Base-by-base conservation (phyloP, 2,113 vertebrate species). In the Cynoglossus semilaevis region DNA sequence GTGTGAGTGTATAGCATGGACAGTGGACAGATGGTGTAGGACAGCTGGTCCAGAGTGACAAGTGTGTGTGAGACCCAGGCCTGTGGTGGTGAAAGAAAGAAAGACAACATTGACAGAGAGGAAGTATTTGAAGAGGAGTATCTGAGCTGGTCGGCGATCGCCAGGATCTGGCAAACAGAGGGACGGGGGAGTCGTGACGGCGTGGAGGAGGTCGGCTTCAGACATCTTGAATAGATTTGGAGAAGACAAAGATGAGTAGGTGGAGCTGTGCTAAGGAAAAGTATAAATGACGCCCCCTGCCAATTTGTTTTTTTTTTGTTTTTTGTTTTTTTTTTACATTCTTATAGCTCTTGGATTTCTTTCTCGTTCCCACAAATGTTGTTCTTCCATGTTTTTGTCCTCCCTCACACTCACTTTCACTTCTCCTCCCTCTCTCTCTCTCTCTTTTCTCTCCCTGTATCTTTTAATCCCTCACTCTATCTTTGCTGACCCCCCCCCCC, bases 21-120 rank as follows among this genome's bases (percentile, higher is more conserved):
- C 80, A 80, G 70, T 80, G 84, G 83, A 89, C 87, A 89, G 87
- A 89, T 89, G 87, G 85, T 72, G 81, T 71, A 60, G 76, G 87
- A 85, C 87, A 89, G 87, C 87, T 89, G 87, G 81, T 83, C 80
- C 78, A 57, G 80, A 85, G 85, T 84, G 85, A 87, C 85, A 82
- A 85, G 85, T 84, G 85, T 85, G 83, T 85, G 87, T 86, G 87
- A n/a, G n/a, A 89, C 85, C 84, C 73, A 63, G 80, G 85, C 74
- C 71, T 84, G 57, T 55, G 64, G 84, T 74, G 85, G 65, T 84
- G 87, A 89, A 87, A 86, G 84, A 87, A 84, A 86, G 85, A 87
- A 87, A 88, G 84, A 87, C 83, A 89, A 89, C 87, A 82, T 86
- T 89, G 87, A 88, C 76, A 58, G 75, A 88, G 78, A 79, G 85